Evolutionary conservation across 2,888 invertebrate genomes (phyloP).

Genomic region (Morpho deidamia): DNA sequence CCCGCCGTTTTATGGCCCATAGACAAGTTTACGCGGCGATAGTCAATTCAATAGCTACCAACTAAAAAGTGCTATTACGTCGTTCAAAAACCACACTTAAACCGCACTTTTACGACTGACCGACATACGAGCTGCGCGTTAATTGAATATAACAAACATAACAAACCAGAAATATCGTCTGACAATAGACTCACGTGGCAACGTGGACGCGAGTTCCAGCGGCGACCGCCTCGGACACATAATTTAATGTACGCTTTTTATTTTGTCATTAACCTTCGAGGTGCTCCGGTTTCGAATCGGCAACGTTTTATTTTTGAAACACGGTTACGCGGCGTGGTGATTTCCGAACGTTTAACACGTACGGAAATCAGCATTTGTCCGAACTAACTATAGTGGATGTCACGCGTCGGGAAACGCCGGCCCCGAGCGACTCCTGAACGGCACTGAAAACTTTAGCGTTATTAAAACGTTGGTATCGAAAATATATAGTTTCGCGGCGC

Average conservation of each 20-base stretch:
- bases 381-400: slow-evolving; percentile 35
- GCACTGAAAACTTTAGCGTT: slow-evolving; percentile 21
- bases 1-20: slow-evolving; percentile 15
- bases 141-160: slow-evolving; percentile 2
- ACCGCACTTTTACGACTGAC: slow-evolving; percentile 8
- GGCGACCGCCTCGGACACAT: slow-evolving; percentile 50
- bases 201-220: slow-evolving; percentile 42
- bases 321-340: slow-evolving; percentile 61
- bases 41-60: slow-evolving; percentile 5
- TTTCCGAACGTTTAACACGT: slow-evolving; percentile 44
- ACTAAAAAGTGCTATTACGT: neutral
- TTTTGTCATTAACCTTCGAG: slow-evolving; percentile 75
- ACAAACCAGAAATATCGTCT: slow-evolving; percentile 12
- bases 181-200: slow-evolving; percentile 45
- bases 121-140: neutral
- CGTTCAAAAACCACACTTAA: neutral
- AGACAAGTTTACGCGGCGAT: slow-evolving; percentile 13
- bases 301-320: slow-evolving; percentile 74
- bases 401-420: slow-evolving; percentile 24
- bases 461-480: slow-evolving; percentile 24
- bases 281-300: slow-evolving; percentile 73
- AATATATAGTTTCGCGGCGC: slow-evolving; percentile 36
- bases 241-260: slow-evolving; percentile 69
- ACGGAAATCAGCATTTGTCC: slow-evolving; percentile 32
- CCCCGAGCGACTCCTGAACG: slow-evolving; percentile 11